Percentiles rank a stretch among this genome's conserved stretches.
phyloP scores from a whole-genome alignment of 2,797 vertebrate genomes.

The Cuculus canorus region DNA sequence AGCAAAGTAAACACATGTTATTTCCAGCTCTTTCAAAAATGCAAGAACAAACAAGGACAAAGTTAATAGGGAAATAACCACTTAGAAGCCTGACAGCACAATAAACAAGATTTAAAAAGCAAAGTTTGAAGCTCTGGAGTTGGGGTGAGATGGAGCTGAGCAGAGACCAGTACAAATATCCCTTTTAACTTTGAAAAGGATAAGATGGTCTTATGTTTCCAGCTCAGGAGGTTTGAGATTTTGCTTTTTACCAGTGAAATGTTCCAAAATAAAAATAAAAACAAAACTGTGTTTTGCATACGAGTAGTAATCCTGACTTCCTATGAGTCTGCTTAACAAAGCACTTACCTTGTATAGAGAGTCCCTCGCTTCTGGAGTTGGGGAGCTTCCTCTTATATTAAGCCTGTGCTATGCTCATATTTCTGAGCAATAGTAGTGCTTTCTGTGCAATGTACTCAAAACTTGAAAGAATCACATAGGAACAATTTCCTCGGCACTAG shows the following conservation, averaged over 20 bases:
- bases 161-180: background rate
- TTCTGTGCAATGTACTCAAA: background rate
- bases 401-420: background rate
- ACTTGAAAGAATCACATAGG: background rate
- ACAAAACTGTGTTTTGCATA: background rate
- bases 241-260: background rate
- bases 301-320: background rate
- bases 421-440: background rate
- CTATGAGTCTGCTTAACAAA: background rate
- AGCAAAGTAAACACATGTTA: constrained; percentile 68
- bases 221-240: background rate
- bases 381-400: background rate
- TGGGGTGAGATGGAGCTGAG: background rate
- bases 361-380: background rate
- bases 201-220: background rate
- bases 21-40: constrained; percentile 68
- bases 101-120: constrained; percentile 60
- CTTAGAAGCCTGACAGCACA: constrained; percentile 49
- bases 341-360: background rate
- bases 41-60: constrained; percentile 70
- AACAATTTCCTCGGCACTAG: background rate
- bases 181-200: background rate
- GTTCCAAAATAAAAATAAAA: constrained; percentile 18
- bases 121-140: constrained; percentile 31
- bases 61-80: constrained; percentile 71